phyloP scores from a whole-genome alignment of 1,140 invertebrate species.

The Aradophagus sp. region DNA sequence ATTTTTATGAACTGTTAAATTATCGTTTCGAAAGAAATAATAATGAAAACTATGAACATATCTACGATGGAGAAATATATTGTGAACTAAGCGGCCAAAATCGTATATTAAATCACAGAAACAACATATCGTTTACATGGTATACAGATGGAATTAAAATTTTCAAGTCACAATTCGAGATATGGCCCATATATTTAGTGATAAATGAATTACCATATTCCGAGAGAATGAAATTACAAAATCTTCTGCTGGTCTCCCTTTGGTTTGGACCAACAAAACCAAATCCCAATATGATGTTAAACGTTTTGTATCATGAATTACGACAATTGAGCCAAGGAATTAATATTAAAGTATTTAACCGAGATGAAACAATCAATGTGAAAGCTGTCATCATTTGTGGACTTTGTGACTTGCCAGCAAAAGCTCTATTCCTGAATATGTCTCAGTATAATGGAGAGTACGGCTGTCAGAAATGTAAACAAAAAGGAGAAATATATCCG shows the following conservation, averaged over 20 bases:
- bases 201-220: constrained; percentile 28
- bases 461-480: constrained; percentile 24
- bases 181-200: constrained; percentile 29
- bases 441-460: constrained; percentile 13
- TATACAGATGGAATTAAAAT: too few species aligned
- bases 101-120: constrained; percentile 1
- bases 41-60: constrained; percentile 9
- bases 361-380: constrained; percentile 8
- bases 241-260: constrained; percentile 4
- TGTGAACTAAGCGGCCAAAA: not conserved
- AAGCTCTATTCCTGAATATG: constrained; percentile 33
- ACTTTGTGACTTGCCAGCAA: constrained; percentile 27
- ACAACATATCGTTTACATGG: too few species aligned
- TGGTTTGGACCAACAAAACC: constrained; percentile 28
- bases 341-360: not conserved
- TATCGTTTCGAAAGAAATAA: constrained; percentile 18
- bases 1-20: constrained; percentile 23
- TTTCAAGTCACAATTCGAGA: constrained; percentile 8
- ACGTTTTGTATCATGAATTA: constrained; percentile 11
- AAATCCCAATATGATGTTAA: constrained; percentile 9
- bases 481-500: constrained; percentile 2
- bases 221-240: constrained; percentile 12
- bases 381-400: constrained; percentile 24
- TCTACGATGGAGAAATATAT: constrained; percentile 30
- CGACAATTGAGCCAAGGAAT: not conserved